These are phyloP conservation scores for Philypnodon macrostomus DNA, from an alignment of 2,797 vertebrate species.

Conservation along the genomic window DNA sequence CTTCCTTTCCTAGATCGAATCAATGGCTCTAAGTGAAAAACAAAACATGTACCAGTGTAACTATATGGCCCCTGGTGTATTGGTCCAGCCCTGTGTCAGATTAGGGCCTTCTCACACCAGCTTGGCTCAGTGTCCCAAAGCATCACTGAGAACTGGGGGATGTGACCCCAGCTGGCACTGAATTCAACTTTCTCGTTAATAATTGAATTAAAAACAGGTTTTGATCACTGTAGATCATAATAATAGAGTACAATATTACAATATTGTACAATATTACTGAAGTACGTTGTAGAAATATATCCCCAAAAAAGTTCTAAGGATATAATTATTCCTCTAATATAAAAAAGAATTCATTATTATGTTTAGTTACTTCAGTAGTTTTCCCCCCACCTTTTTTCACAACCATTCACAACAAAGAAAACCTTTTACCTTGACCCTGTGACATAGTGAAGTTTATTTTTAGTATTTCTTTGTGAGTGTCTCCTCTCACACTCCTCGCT, in stretches of 20 bases:
- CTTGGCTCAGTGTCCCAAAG: constrained; percentile 13
- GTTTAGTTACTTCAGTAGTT: too few species aligned
- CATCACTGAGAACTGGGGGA: constrained; percentile 4
- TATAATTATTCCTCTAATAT: too few species aligned
- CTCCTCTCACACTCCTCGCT: constrained; percentile 24
- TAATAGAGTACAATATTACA: too few species aligned
- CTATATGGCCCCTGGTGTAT: constrained; percentile 26
- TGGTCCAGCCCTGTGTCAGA: constrained; percentile 18
- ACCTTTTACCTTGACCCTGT: too few species aligned
- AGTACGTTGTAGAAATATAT: too few species aligned
- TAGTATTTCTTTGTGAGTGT: constrained; percentile 34
- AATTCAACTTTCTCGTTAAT: neutral
- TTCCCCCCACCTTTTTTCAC: too few species aligned
- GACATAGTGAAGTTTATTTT: constrained; percentile 41
- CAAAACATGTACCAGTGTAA: constrained; percentile 59
- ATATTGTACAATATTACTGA: too few species aligned
- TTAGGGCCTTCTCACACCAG: constrained; percentile 7
- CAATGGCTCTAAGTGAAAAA: constrained; percentile 65
- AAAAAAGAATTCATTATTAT: too few species aligned
- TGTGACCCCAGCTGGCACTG: constrained; percentile 13
- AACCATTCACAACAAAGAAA: too few species aligned
- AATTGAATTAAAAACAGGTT: too few species aligned
- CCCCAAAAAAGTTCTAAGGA: too few species aligned
- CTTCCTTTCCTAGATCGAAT: constrained; percentile 59
- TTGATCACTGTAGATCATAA: too few species aligned